Conservation (phyloP, 1,140 invertebrate genomes). For the Ladona fulva region DNA sequence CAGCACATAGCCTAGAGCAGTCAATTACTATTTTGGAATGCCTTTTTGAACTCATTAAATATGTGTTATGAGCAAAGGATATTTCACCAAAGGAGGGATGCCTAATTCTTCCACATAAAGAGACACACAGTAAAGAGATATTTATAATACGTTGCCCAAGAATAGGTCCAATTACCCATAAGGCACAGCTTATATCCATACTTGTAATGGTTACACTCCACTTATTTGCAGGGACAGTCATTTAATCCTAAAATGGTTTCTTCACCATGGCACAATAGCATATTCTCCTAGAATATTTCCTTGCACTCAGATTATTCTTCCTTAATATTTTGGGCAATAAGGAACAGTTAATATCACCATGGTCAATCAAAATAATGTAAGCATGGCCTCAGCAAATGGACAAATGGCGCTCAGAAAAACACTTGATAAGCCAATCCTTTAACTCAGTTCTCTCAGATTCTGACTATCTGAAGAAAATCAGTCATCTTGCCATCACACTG, state of each 20-base stretch:
- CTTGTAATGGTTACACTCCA: neutral
- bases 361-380: neutral
- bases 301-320: neutral
- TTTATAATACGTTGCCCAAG: neutral
- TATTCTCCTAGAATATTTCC: neutral
- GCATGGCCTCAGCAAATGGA: neutral
- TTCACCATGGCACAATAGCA: neutral
- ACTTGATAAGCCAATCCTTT: neutral
- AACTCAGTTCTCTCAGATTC: neutral
- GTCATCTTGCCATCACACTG: neutral
- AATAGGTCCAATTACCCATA: constrained; percentile 9
- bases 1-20: neutral
- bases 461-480: neutral
- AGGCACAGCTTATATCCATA: neutral
- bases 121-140: neutral
- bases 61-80: neutral
- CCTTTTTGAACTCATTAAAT: neutral
- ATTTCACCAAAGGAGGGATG: neutral
- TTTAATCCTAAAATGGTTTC: constrained; percentile 7
- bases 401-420: neutral
- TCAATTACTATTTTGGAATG: neutral
- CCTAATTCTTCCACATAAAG: neutral
- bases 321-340: neutral
- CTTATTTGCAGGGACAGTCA: neutral
- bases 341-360: constrained; percentile 5